Percentiles rank a stretch among this genome's conserved stretches.
phyloP scores from a whole-genome alignment of 2,888 invertebrate genomes.

The Acronicta aceris region DNA sequence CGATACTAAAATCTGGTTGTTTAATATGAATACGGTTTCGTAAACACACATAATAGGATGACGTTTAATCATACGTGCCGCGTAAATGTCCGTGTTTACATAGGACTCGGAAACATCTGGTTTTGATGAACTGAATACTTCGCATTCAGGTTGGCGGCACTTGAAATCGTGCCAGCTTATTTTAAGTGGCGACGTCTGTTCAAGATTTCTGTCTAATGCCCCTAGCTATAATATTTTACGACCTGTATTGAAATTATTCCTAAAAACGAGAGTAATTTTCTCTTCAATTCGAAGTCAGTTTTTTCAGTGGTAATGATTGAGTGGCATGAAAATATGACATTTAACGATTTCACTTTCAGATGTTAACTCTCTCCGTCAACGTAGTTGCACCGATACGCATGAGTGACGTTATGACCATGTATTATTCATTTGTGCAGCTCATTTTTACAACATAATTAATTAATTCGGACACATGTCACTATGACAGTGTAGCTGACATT shows the following conservation, averaged over 20 bases:
- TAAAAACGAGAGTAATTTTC: slow-evolving; percentile 23
- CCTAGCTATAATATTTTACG: slow-evolving; percentile 74
- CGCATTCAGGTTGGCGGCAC: slow-evolving; percentile 85
- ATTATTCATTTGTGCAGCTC: slow-evolving; percentile 66
- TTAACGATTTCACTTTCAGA: slow-evolving; percentile 75
- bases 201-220: slow-evolving; percentile 82
- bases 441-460: slow-evolving; percentile 58
- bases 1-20: slow-evolving; percentile 36
- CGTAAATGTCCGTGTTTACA: slow-evolving; percentile 78
- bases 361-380: slow-evolving; percentile 72
- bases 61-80: slow-evolving; percentile 69
- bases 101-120: slow-evolving; percentile 84
- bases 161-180: slow-evolving; percentile 88
- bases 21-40: slow-evolving; percentile 46
- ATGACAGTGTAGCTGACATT: slow-evolving; percentile 48
- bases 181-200: slow-evolving; percentile 87
- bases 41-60: slow-evolving; percentile 64
- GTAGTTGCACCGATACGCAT: slow-evolving; percentile 66
- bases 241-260: slow-evolving; percentile 67
- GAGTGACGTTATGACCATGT: slow-evolving; percentile 65
- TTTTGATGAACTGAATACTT: slow-evolving; percentile 88
- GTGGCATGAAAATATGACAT: slow-evolving; percentile 45
- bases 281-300: slow-evolving; percentile 3
- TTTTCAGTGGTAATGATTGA: slow-evolving; percentile 23
- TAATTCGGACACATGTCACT: slow-evolving; percentile 52